Evolutionary conservation across 2,113 vertebrate genomes (phyloP), one percentile per base, ranked within the genome.

Genomic region (Spilogale gracilis): DNA sequence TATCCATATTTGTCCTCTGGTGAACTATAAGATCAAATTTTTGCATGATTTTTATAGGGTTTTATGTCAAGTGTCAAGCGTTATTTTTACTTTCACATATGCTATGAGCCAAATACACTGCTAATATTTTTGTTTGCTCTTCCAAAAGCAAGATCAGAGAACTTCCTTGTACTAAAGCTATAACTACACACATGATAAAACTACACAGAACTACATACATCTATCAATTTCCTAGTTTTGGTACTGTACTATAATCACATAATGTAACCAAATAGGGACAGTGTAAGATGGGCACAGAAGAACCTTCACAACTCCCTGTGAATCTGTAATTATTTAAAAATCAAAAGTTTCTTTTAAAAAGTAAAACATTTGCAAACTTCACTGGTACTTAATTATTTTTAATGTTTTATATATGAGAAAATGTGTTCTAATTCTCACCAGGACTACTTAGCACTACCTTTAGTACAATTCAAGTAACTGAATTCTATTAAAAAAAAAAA

Each of bases 261-360:
- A 58, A 76, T 20, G 9, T 4, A 88, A 61, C n/a, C 30, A 38
- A 76, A 56, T 23, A 48, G 32, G 58, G 2, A 48, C 67, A 32
- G 2, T 63, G 18, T 3, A 7, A 79, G 67, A 78, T 30, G 56
- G 12, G 58, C 45, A 76, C 20, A 54, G 6, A 63, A 71, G 48
- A 74, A 54, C 48, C 67, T 61, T 94, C 9, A 82, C 5, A 93
- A 74, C 32, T 80, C 83, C 56, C 6, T 65, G 8, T n/a, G 43
- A 84, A 80, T 91, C 43, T 88, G 0, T 79, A 95, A 69, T 54
- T 54, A 92, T 52, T 81, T 61, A 83, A 89, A 95, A 89, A 32
- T 16, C 13, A 88, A 56, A n/a, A 89, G 48, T 4, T 80, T 61
- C 32, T 87, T 84, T 61, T 32, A 50, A 20, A 83, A 74, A 32